Conservation (phyloP, 2,113 vertebrate species). For the Strix aluco region DNA sequence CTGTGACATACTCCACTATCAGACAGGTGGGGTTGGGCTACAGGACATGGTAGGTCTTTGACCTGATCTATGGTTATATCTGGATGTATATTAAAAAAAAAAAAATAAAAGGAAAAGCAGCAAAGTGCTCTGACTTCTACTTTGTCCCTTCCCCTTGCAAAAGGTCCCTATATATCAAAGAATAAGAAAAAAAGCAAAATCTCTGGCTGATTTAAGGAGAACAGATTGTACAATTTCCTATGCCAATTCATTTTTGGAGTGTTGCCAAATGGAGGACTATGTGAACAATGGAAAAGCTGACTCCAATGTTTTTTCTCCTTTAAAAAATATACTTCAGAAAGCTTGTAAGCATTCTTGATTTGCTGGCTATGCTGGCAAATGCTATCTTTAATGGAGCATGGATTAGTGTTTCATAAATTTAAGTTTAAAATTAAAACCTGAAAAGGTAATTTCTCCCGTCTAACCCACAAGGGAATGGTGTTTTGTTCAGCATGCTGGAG, state of each 20-base stretch:
- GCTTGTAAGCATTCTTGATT: neutral
- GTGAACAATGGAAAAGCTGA: slow-evolving; percentile 17
- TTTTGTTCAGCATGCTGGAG: slow-evolving; percentile 2
- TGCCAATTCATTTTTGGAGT: neutral
- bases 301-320: neutral
- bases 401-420: slow-evolving; percentile 39
- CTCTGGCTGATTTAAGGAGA: neutral
- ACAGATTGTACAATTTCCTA: neutral
- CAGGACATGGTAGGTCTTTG: neutral
- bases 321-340: neutral
- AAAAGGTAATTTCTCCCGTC: slow-evolving; percentile 22
- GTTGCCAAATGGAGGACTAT: neutral
- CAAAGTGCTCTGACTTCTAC: neutral
- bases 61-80: neutral
- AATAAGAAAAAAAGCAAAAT: neutral
- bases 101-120: neutral
- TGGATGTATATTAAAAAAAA: neutral
- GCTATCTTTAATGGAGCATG: slow-evolving; percentile 1
- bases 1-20: accelerated
- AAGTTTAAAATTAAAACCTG: slow-evolving; percentile 40
- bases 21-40: neutral
- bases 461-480: neutral
- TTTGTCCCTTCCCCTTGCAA: neutral
- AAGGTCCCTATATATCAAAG: neutral
- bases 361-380: neutral